Percentiles rank a stretch among this genome's conserved stretches.
Conservation (phyloP, 2,888 invertebrate genomes). For the Antheraea assamensis region DNA sequence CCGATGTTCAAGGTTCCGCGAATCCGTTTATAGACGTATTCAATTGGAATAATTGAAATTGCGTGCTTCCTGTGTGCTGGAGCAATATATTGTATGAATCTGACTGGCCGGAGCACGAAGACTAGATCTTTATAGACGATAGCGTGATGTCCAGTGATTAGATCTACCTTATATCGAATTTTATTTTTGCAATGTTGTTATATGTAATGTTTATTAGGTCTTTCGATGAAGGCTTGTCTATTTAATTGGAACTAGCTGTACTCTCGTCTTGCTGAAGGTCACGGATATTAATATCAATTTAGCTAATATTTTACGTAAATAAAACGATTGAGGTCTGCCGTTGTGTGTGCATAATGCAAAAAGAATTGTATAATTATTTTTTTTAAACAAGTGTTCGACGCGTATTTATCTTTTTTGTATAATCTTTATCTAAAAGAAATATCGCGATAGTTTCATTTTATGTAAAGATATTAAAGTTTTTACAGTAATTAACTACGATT, state of each 20-base stretch:
- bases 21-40: neutral
- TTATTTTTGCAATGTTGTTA: no score
- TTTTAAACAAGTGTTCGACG: no score
- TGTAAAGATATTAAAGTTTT: no score
- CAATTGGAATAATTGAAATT: conserved; percentile 15
- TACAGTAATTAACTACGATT: no score
- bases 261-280: neutral
- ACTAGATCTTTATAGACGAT: neutral
- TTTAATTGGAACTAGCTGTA: neutral
- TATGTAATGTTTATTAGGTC: neutral
- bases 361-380: no score
- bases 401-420: no score
- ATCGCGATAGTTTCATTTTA: no score
- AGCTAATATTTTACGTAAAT: no score
- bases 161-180: neutral
- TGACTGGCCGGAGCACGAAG: neutral
- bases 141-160: neutral
- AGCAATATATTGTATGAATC: neutral
- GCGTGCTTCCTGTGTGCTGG: conserved; percentile 1
- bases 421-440: no score
- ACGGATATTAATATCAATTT: no score
- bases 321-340: no score
- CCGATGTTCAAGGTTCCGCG: conserved; percentile 2
- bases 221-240: neutral
- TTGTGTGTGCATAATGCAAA: no score